Conservation (phyloP, 2,113 vertebrate genomes). For the Daubentonia madagascariensis region DNA sequence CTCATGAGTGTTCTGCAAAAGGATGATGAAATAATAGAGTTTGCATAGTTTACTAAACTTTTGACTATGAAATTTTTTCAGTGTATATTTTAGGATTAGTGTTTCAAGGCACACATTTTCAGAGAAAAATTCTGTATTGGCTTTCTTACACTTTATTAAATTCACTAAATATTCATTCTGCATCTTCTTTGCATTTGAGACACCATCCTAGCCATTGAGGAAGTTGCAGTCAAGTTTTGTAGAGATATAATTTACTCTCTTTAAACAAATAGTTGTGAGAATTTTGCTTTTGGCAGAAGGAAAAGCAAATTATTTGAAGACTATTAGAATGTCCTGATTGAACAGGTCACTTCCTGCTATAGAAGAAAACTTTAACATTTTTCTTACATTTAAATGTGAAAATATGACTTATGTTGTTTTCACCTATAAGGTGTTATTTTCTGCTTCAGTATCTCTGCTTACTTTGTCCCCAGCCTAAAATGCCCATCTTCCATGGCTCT, state of each 20-base stretch:
- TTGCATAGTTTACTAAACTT: neutral
- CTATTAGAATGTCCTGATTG: neutral
- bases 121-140: neutral
- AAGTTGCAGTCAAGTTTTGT: neutral
- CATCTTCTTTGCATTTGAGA: neutral
- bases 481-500: neutral
- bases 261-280: neutral
- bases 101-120: neutral
- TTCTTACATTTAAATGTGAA: neutral
- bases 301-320: neutral
- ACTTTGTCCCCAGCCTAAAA: neutral
- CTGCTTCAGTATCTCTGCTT: neutral
- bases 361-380: neutral
- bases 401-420: neutral
- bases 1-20: neutral
- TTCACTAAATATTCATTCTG: neutral
- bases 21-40: neutral
- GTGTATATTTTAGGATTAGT: neutral
- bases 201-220: neutral
- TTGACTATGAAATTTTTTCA: neutral
- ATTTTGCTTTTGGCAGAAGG: neutral
- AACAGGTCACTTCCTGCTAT: neutral
- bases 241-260: neutral
- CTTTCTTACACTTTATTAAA: constrained; percentile 6
- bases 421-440: neutral